Evolutionary conservation across 2,797 vertebrate genomes (phyloP), one percentile per base, ranked within the genome.

Genomic region (Lacerta agilis): DNA sequence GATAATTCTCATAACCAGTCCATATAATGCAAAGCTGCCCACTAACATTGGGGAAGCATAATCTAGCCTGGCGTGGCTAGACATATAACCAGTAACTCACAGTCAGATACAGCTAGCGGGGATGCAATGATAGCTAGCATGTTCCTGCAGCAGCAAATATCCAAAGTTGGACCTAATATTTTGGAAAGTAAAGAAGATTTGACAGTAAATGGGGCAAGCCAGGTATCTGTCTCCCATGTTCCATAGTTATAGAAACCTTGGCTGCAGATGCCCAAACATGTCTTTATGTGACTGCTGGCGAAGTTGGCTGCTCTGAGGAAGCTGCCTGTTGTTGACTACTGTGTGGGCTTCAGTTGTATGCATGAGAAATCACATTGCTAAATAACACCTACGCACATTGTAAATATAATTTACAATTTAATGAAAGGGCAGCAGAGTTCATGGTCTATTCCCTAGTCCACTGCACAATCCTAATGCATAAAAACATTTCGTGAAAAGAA

Each of bases 281-380:
- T 27, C 79, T 36, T 36, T 13, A 3, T 27, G 33, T 36, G 13
- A 27, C 33, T 81, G 58, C 29, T 13, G 11, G 45, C 41, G 33
- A 78, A 81, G 29, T 38, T 81, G 25, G 36, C 27, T 41, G 55
- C 13, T 87, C 49, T 41, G 29, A 71, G 41, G 49, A 61, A 55
- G 36, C 49, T 72, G 17, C 41, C 8, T 29, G 25, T 58, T 29
- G 25, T 58, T 58, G 45, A 58, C 49, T 64, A 23, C 45, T 20
- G 18, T 73, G 23, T 41, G 27, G 10, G 71, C 55, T 81, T 36
- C 23, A 17, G 33, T 9, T 41, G 6, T 25, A 41, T 33, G 38
- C 67, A 55, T 38, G 69, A 81, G 29, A 81, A 87, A 81, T 81
- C 61, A 61, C 79, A 73, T 41, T 73, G 71, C 66, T 79, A 69